Evolutionary conservation across 2,888 invertebrate genomes (phyloP).

Genomic region (Nowickia ferox): DNA sequence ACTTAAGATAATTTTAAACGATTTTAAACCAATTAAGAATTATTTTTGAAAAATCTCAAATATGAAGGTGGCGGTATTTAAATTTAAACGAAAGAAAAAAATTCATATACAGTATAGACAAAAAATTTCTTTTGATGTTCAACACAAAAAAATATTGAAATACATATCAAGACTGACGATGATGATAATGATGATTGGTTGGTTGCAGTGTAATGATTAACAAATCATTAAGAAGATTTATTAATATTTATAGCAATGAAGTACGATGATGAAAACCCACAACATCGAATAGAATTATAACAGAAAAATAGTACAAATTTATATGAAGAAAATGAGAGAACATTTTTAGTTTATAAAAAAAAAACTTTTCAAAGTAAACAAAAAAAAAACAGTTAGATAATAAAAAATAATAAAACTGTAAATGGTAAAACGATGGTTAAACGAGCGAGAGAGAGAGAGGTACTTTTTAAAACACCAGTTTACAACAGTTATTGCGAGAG

Average conservation of each 20-base stretch:
- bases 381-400: background rate
- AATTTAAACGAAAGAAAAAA: conserved; percentile 19
- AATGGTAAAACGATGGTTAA: background rate
- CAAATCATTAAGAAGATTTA: conserved; percentile 12
- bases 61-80: background rate
- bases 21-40: conserved; percentile 40
- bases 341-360: background rate
- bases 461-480: background rate
- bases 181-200: background rate
- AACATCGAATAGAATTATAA: conserved; percentile 38
- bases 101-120: background rate
- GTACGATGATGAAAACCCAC: conserved; percentile 33
- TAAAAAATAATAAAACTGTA: background rate
- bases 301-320: background rate
- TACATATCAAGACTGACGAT: background rate
- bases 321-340: background rate
- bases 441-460: background rate
- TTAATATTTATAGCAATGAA: conserved; percentile 22
- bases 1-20: conserved; percentile 7
- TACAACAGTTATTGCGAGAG: conserved; percentile 28
- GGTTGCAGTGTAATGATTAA: conserved; percentile 18
- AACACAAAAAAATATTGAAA: background rate
- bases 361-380: background rate
- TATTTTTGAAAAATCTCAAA: conserved; percentile 19
- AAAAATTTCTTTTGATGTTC: background rate